Conservation (phyloP, 2,888 invertebrate genomes). For the Pollenia labialis region DNA sequence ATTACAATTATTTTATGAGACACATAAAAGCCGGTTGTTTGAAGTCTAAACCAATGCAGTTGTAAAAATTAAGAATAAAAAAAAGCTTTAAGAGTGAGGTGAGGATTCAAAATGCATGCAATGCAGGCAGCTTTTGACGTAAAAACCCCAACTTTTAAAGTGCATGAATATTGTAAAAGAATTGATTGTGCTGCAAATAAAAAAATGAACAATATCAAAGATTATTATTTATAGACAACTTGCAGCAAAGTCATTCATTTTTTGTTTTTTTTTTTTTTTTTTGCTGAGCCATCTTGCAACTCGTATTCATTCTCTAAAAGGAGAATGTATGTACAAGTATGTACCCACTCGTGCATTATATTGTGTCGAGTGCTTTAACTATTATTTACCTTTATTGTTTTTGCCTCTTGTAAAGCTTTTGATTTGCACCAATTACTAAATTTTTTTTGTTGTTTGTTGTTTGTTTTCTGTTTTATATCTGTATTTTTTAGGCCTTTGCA, state of each 20-base stretch:
- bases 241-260: constrained; percentile 35
- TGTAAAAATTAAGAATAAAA: background rate
- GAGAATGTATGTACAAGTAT: constrained; percentile 35
- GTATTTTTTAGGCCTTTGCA: constrained; percentile 75
- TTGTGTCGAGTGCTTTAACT: constrained; percentile 1
- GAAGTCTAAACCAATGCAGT: constrained; percentile 43
- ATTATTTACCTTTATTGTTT: background rate
- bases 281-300: constrained; percentile 11
- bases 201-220: background rate
- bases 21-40: constrained; percentile 58
- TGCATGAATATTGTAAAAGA: constrained; percentile 28
- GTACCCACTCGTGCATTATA: background rate
- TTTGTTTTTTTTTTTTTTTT: constrained; percentile 7
- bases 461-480: constrained; percentile 20
- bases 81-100: constrained; percentile 23
- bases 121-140: constrained; percentile 4
- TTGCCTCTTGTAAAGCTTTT: constrained; percentile 59
- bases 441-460: constrained; percentile 57
- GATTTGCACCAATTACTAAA: constrained; percentile 80
- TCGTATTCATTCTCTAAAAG: constrained; percentile 37
- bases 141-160: constrained; percentile 31
- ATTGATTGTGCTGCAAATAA: constrained; percentile 21
- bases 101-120: constrained; percentile 1
- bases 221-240: background rate
- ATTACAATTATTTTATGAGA: constrained; percentile 11